phyloP scores from a whole-genome alignment of 64 coral and sea anemone genomes.

The Montipora foliosa region DNA sequence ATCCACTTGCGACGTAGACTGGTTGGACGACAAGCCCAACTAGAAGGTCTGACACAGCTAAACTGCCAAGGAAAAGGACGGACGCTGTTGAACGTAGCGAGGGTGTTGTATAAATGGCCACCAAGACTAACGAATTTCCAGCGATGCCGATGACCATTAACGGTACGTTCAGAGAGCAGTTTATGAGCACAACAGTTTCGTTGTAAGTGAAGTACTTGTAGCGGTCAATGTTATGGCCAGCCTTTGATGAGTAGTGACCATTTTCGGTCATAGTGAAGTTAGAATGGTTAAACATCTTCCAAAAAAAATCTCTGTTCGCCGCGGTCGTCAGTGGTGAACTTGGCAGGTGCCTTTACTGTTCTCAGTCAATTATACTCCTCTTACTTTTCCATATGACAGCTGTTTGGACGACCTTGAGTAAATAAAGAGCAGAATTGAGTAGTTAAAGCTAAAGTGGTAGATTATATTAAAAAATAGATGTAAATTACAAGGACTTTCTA shows the following conservation, averaged over 20 bases:
- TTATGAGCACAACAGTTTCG: background rate
- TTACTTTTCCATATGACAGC: background rate
- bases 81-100: constrained; percentile 2
- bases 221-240: background rate
- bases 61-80: background rate
- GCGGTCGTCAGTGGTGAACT: too few species aligned
- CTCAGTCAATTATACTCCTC: background rate
- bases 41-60: constrained; percentile 22
- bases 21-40: constrained; percentile 12
- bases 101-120: background rate
- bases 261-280: background rate
- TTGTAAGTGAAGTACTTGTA: background rate
- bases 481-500: too few species aligned
- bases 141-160: background rate
- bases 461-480: too few species aligned
- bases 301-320: too few species aligned
- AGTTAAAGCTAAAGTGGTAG: too few species aligned
- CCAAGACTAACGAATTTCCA: background rate
- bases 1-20: background rate
- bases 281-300: background rate
- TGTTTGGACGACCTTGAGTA: background rate
- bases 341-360: too few species aligned
- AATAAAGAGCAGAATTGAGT: background rate
- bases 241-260: background rate
- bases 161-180: background rate